Base-by-base conservation (phyloP, 2,888 invertebrate species). In the Dicyrtomina minuta region DNA sequence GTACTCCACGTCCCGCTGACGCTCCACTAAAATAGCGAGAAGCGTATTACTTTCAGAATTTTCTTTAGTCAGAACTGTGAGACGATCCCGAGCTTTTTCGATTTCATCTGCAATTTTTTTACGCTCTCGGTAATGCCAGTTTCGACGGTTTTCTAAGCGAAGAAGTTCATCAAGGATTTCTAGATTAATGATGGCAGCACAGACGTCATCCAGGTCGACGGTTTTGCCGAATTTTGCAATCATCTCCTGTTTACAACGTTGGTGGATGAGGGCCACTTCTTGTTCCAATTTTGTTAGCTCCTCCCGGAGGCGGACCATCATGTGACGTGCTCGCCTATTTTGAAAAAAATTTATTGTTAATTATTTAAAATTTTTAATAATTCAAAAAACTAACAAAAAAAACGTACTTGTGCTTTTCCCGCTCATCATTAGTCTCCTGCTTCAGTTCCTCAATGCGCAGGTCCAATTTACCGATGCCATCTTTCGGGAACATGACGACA, bases 31-130 rank as follows among this genome's bases (percentile, higher is more conserved):
- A 66, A 74, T 73, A 1, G 78, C 75, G 27, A 76, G 65, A 10
- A 77, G 55, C n/a, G 70, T 70, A 65, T 77, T 78, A 27, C 66
- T 69, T 22, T 76, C 75, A 4, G 77, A 74, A 65, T 78, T 78
- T 17, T 75, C 74, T 49, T 73, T 70, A 0, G 75, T 74, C n/a
- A 73, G 72, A 26, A 68, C 60, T 2, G 76, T 75, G 15, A 76
- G 61, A 10, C 70, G 62, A 44, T 69, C 66, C 22, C 73, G 71
- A 8, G 74, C 72, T 53, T 72, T 69, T 24, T 74, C 64, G 22
- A 78, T 68, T 26, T 71, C 66, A 12, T 74, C 67, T 10, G 74
- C 59, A 49, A 73, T 65, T 46, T 53, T 33, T 15, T 64, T 66
- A 49, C 72, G 53, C 58, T 76, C 72, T 17, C 59, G 39, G 49